A percentile compares a stretch with the other conserved stretches of the same genome.
phyloP scores from a whole-genome alignment of 1,140 invertebrate genomes.

The Euglossa dilemma region DNA sequence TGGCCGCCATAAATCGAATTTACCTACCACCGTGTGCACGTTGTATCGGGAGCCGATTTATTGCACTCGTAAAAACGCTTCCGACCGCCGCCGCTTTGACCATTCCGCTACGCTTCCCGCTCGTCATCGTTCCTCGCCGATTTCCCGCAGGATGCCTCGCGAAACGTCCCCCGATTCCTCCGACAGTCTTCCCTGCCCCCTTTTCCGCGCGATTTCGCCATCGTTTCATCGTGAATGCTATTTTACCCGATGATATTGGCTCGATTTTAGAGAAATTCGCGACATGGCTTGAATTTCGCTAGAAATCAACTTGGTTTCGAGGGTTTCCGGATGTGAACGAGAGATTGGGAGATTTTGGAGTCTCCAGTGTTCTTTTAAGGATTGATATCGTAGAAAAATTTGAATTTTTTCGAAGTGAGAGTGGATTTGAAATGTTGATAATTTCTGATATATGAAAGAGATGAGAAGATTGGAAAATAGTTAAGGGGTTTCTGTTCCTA shows the following conservation, averaged over 20 bases:
- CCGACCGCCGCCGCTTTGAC: background rate
- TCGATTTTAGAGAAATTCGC: background rate
- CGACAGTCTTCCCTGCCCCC: too few relatives aligned
- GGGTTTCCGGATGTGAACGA: background rate
- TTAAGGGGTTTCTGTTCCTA: too few relatives aligned
- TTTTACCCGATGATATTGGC: background rate
- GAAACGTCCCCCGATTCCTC: too few relatives aligned
- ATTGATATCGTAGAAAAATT: background rate
- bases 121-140: constrained; percentile 13
- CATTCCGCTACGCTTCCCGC: background rate
- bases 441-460: too few relatives aligned
- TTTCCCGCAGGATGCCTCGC: constrained; percentile 23
- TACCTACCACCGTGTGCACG: constrained; percentile 48
- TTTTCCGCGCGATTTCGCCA: background rate
- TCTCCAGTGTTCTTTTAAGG: background rate
- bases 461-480: too few relatives aligned
- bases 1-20: constrained; percentile 67
- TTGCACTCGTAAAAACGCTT: constrained; percentile 58
- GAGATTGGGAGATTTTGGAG: too few relatives aligned
- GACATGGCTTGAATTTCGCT: background rate
- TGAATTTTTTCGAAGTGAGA: background rate
- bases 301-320: background rate
- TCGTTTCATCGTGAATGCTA: too few relatives aligned
- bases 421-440: too few relatives aligned
- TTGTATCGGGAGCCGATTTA: constrained; percentile 57